Evolutionary conservation across 2,888 invertebrate species (phyloP), one percentile per base, ranked within the genome.

Genomic region (Epistrophe grossulariae): DNA sequence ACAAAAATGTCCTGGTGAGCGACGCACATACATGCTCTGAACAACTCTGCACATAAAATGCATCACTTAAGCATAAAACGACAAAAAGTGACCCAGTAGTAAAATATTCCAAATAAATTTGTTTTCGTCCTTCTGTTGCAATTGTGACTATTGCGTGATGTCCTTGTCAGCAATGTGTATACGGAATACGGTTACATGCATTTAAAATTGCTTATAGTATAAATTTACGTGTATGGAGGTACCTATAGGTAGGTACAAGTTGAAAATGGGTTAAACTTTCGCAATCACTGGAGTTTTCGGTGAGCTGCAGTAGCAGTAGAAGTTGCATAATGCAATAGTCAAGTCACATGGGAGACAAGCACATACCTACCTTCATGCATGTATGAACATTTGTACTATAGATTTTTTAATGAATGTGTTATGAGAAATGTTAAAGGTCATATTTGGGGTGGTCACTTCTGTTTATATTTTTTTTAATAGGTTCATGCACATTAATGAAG

Each of bases 241-340:
- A n/a, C n/a, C n/a, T n/a, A n/a, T n/a, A 38, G 17, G 43, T 6
- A 43, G 9, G 64, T 64, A 28, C 11, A 31, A 17, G n/a, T 43
- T 17, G 17, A 57, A 80, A 50, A 68, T 74, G 64, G 55, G 64
- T 68, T 73, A 83, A 79, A 83, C 79, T 83, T 83, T 83, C 28
- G 79, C 83, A 79, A 79, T 83, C 83, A 83, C 78, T 73, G 73
- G n/a, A 74, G 78, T 77, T 82, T 66, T 68, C 72, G 72, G 24
- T 52, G 62, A 40, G 43, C 45, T 45, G 64, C 64, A 45, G 64
- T 31, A 64, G 57, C 35, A 64, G 70, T 62, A 66, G 35, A 72
- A 59, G 79, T 79, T 83, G 83, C 83, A 83, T 83, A 79, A 83
- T 83, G 83, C 79, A 83, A 83, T 68, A 70, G 79, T 70, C 79